Base-by-base conservation (phyloP, 2,113 vertebrate species). In the Oreochromis spilurus region DNA sequence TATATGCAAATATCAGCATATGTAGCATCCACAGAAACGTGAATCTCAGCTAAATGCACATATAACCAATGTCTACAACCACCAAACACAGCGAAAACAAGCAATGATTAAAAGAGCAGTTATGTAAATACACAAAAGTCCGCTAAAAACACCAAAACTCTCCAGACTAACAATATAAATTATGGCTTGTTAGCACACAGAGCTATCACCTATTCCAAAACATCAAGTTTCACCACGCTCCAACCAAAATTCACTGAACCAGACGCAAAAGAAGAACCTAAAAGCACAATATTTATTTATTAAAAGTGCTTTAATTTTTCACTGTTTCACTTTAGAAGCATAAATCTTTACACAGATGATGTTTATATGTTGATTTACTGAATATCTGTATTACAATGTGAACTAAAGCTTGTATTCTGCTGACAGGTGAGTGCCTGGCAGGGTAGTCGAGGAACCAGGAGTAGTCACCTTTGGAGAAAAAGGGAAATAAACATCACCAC, bases 281-380 rank as follows among this genome's bases (percentile, higher is more conserved):
- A 60, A 60, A 60, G 26, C 26, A 17, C 57, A 58, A 60, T 31
- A 58, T 60, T 60, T 60, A 31, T 60, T 60, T 17, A 60, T 60
- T 60, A 60, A 60, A 4, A 60, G 57, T 60, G 0, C 26, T 60
- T 17, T 60, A 2, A 60, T 5, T 26, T 31, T 60, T 57, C 11
- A 55, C 54, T 26, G 54, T 26, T 55, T 58, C 57, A 31, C 26
- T 60, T 31, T 60, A 60, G 26, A 60, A 60, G 14, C 26, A 60
- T 4, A 60, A 60, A 31, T 60, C 57, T 60, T 60, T 60, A 17
- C 26, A 31, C 14, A 31, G 26, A 29, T 58, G 4, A 1, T 58
- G 55, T 0, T 60, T 31, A 10, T 0, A 60, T 60, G 57, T 31
- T 60, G 57, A 60, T 60, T 60, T 58, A 31, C 57, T 0, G 8